Percentiles rank a stretch among this genome's conserved stretches.
phyloP scores from a whole-genome alignment of 2,113 vertebrate genomes.

The Chaetura pelagica region DNA sequence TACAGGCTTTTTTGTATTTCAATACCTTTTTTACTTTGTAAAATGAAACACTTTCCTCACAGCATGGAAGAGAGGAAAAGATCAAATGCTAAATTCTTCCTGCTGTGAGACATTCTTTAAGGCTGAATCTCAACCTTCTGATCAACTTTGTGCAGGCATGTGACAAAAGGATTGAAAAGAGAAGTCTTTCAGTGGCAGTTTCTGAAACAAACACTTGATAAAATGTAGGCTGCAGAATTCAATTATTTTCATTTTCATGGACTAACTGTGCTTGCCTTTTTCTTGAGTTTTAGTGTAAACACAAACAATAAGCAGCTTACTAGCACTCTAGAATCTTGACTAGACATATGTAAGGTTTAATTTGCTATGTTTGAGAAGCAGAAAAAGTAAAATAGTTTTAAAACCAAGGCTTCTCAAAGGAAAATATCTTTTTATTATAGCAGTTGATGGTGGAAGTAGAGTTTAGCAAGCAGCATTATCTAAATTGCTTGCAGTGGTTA shows the following conservation, averaged over 20 bases:
- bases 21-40: background rate
- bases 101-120: constrained; percentile 11
- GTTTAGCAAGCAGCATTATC: background rate
- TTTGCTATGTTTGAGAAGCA: background rate
- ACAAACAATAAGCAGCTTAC: background rate
- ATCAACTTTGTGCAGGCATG: background rate
- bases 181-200: background rate
- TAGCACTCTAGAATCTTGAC: background rate
- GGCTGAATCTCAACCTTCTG: constrained; percentile 22
- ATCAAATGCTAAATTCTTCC: constrained; percentile 38
- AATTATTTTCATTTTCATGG: background rate
- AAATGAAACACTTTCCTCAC: constrained; percentile 9
- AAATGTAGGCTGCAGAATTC: background rate
- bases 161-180: background rate
- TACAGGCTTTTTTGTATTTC: background rate
- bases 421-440: background rate
- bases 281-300: background rate
- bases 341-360: background rate
- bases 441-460: background rate
- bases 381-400: background rate
- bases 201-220: constrained; percentile 2
- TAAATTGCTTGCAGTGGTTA: constrained; percentile 40
- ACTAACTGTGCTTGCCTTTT: background rate
- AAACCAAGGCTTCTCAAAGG: background rate
- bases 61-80: constrained; percentile 11